Evolutionary conservation across 2,888 invertebrate species (phyloP).

Genomic region (Drosophila greeni): DNA sequence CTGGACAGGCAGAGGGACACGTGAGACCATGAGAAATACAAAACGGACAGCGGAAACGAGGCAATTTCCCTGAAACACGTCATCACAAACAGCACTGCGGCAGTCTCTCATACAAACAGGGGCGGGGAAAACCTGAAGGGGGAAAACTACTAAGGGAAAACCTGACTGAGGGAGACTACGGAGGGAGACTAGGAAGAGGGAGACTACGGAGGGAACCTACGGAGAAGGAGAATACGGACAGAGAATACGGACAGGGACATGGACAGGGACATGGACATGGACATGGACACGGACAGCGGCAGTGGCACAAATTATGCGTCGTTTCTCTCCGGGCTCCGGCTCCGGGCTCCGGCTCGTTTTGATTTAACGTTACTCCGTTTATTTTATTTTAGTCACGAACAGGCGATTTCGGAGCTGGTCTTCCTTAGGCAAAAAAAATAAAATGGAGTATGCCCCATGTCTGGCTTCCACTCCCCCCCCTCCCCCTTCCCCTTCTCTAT

Average conservation of each 20-base stretch:
- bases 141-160: too few relatives aligned
- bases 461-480: slow-evolving; percentile 16
- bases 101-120: slow-evolving; percentile 44
- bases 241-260: neutral
- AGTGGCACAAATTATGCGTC: slow-evolving; percentile 72
- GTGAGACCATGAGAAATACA: neutral
- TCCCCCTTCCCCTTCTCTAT: neutral
- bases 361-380: slow-evolving; percentile 11
- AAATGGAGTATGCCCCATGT: slow-evolving; percentile 32
- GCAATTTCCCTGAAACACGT: slow-evolving; percentile 61
- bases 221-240: too few relatives aligned
- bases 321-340: slow-evolving; percentile 41
- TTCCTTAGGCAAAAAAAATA: slow-evolving; percentile 4
- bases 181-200: too few relatives aligned
- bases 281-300: slow-evolving; percentile 51
- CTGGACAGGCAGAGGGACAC: slow-evolving; percentile 3
- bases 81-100: slow-evolving; percentile 63
- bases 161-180: neutral
- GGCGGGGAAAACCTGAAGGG: neutral
- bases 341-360: slow-evolving; percentile 13
- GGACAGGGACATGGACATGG: neutral
- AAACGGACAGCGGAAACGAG: slow-evolving; percentile 34
- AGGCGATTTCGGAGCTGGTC: slow-evolving; percentile 57
- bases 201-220: too few relatives aligned
- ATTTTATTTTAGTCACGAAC: slow-evolving; percentile 57